A percentile compares a stretch with the other conserved stretches of the same genome.
Conservation (phyloP, 2,888 invertebrate genomes). For the Vandiemenella viatica region DNA sequence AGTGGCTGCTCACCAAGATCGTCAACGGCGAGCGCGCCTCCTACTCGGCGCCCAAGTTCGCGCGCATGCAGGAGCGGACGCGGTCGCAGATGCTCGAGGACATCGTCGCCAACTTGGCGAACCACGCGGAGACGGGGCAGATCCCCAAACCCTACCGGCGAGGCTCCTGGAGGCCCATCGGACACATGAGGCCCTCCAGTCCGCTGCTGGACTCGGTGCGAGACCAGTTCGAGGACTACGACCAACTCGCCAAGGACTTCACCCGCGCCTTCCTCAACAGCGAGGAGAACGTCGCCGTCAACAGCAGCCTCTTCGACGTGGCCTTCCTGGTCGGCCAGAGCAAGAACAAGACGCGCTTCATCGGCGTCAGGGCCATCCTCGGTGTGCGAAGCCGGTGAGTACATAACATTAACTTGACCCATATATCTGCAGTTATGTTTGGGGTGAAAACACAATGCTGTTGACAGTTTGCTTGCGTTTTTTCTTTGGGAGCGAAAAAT, state of each 20-base stretch:
- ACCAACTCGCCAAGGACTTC: constrained; percentile 85
- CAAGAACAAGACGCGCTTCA: constrained; percentile 79
- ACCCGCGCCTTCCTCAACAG: constrained; percentile 75
- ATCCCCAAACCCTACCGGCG: constrained; percentile 87
- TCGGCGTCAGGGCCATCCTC: constrained; percentile 79
- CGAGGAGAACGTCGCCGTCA: constrained; percentile 59
- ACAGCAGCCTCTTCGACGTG: constrained; percentile 77
- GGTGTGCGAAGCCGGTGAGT: constrained; percentile 74
- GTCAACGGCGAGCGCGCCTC: constrained; percentile 88
- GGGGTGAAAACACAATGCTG: no score
- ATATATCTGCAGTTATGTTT: no score
- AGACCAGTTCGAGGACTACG: constrained; percentile 88
- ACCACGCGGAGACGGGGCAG: constrained; percentile 88
- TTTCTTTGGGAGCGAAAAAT: no score
- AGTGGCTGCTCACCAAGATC: constrained; percentile 86
- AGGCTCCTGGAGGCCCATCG: constrained; percentile 87
- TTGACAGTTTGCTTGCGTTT: no score
- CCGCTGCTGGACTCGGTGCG: constrained; percentile 82
- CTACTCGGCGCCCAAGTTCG: constrained; percentile 88
- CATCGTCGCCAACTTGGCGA: constrained; percentile 82
- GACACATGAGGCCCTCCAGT: constrained; percentile 86
- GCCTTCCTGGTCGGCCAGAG: constrained; percentile 85
- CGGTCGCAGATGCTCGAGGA: constrained; percentile 89
- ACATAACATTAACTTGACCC: neutral
- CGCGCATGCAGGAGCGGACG: constrained; percentile 86